Percentiles rank a stretch among this genome's conserved stretches.
Conservation (phyloP, 2,888 invertebrate species). For the Machimus rusticus region DNA sequence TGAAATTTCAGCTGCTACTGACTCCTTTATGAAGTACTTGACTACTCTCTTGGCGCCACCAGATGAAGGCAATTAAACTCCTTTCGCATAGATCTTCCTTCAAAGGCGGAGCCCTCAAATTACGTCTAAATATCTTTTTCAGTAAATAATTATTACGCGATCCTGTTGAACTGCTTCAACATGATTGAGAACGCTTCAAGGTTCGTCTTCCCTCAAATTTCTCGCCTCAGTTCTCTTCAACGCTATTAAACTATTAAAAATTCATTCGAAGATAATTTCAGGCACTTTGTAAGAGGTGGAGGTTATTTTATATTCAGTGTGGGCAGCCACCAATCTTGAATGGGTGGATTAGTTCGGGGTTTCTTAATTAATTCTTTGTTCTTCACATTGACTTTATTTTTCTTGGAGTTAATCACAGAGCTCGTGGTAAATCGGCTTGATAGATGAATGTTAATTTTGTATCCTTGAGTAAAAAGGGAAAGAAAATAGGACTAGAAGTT, state of each 20-base stretch:
- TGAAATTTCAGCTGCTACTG: not conserved
- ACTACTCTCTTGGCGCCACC: not conserved
- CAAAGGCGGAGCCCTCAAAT: not conserved
- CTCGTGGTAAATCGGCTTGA: not conserved
- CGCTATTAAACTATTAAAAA: not conserved
- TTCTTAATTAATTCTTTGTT: not conserved
- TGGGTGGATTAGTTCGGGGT: not conserved
- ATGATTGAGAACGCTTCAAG: not conserved
- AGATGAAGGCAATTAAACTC: not conserved
- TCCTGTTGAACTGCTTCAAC: not conserved
- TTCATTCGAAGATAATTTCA: not conserved
- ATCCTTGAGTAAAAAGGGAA: not conserved
- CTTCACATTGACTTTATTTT: not conserved
- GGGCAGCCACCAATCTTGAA: not conserved
- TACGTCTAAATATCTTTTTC: not conserved
- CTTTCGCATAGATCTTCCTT: not conserved
- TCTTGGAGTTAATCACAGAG: not conserved
- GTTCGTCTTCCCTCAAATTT: not conserved
- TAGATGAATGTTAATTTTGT: not conserved
- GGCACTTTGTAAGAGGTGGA: not conserved
- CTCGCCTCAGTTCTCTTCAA: not conserved
- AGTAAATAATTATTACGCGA: not conserved
- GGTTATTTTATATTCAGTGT: not conserved
- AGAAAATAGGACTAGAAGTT: too few relatives aligned
- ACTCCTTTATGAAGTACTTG: not conserved